Base-by-base conservation (phyloP, 2,888 invertebrate genomes). In the Colletes collaris region DNA sequence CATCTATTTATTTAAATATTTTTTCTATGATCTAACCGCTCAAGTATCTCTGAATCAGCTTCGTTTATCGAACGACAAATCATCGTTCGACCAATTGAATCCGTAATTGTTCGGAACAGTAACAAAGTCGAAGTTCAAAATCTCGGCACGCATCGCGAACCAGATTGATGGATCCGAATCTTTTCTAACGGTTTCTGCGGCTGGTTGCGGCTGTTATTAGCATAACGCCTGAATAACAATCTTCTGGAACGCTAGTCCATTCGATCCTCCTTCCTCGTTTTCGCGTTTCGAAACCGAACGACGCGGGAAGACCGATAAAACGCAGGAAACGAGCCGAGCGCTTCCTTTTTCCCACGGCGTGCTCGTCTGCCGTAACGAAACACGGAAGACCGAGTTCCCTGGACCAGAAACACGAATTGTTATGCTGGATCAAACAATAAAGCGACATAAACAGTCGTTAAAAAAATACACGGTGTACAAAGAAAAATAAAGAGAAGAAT, bases 201-300 rank as follows among this genome's bases (percentile, higher is more conserved):
- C 75, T 73, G 79, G 82, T 64, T 70, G 69, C 77, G 2, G n/a
- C 62, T 19, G 52, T 72, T 52, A 86, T 86, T 87, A 85, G 60
- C 69, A 81, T 83, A 83, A 79, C 81, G 74, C 83, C 77, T 82
- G 80, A 85, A 86, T 82, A 74, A 78, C 74, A 79, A 86, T 86
- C 64, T 82, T 35, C 86, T 82, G 82, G 86, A 86, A 86, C 86
- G 65, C 56, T 46, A 11, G 37, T 50, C 67, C 55, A 79, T 67
- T 59, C n/a, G 49, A 4, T 27, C 11, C 19, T 19, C 13, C 10
- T n/a, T 27, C 35, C 4, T 46, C 8, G 3, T 35, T 35, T 46
- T 6, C 13, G 3, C n/a, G 58, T 8, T 46, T 55, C 44, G 16
- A 6, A 11, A 10, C 37, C 44, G 3, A 27, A 56, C 16, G 52